Evolutionary conservation across 2,113 vertebrate genomes (phyloP), one percentile per base, ranked within the genome.

Genomic region (Galbula dea): DNA sequence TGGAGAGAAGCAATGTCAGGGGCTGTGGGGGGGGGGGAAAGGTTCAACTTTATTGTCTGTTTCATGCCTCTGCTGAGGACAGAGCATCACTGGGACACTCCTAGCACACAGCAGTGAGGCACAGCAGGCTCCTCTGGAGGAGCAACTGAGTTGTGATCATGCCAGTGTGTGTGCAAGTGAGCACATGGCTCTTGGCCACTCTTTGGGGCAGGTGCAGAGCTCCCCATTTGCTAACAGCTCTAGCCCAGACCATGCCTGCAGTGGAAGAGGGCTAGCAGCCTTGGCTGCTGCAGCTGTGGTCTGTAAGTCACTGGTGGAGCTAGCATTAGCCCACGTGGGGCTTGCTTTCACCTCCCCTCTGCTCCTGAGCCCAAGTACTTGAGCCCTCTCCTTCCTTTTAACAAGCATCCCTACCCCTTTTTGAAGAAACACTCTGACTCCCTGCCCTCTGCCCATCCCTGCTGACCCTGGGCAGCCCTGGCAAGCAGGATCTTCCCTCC

Each of bases 311-410:
- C 57, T 10, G 43, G 16, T 63, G 57, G 52, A 46, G 66, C 41
- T 45, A 66, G 41, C 26, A 1, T n/a, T 8, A 19, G 46, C 61
- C 23, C 8, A 0, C 0, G 21, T 1, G 7, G 51, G 48, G 69
- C 52, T 85, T 58, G 71, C 48, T 76, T 58, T 48, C 27, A 6
- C 59, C 67, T 88, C 30, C 78, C 45, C 74, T 18, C 41, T 59
- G 32, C 19, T 66, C 76, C 63, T 4, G 52, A 92, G 49, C 81
- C n/a, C 36, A 2, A n/a, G 15, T 19, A 3, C 36, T 7, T 36
- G 76, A 92, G 45, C 66, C 39, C 78, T 63, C 54, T 51, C 43
- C 32, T 21, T 14, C 51, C 79, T 49, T 77, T 39, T n/a, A 41
- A 11, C 5, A 52, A 59, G 15, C 46, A 88, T 24, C 72, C 68